Percentiles rank a stretch among this genome's conserved stretches.
phyloP scores from a whole-genome alignment of 2,888 invertebrate genomes.

The Agonopterix subpropinquella region DNA sequence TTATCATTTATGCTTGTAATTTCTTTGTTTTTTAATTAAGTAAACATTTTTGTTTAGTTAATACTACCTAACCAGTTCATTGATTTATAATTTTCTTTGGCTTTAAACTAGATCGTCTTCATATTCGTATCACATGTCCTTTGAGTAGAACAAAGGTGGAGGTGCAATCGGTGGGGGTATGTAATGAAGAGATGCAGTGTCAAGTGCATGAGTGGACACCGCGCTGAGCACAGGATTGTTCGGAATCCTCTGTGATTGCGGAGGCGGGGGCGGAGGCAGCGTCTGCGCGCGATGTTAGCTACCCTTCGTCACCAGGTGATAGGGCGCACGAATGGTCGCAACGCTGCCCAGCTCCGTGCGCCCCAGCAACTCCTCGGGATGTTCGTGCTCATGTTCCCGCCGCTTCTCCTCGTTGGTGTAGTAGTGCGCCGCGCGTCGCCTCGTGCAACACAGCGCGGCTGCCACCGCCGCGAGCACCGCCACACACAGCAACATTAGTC shows the following conservation, averaged over 20 bases:
- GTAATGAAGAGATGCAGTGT: constrained; percentile 31
- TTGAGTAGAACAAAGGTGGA: constrained; percentile 33
- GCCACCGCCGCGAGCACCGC: constrained; percentile 71
- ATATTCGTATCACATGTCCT: constrained; percentile 60
- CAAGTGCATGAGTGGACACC: constrained; percentile 20
- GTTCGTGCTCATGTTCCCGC: constrained; percentile 52
- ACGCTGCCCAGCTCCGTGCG: constrained; percentile 51
- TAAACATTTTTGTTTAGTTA: too few species aligned
- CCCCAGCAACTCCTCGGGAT: constrained; percentile 52
- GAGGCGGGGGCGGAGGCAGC: constrained; percentile 18
- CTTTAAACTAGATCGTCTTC: constrained; percentile 63
- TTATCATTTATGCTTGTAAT: too few species aligned
- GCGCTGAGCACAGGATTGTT: constrained; percentile 22
- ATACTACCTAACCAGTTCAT: background rate
- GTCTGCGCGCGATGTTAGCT: constrained; percentile 54
- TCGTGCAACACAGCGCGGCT: constrained; percentile 79
- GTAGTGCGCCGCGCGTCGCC: constrained; percentile 82
- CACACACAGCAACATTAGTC: constrained; percentile 53
- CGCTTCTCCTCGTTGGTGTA: constrained; percentile 87
- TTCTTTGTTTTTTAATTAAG: too few species aligned
- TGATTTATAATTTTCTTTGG: constrained; percentile 11
- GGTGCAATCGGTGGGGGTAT: constrained; percentile 26
- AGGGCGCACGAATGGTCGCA: constrained; percentile 60
- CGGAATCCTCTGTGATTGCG: constrained; percentile 3
- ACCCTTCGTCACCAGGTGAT: constrained; percentile 43